A percentile compares a stretch with the other conserved stretches of the same genome.
Evolutionary conservation across 2,113 vertebrate genomes (phyloP).

Genomic region (Centropus unirufus): DNA sequence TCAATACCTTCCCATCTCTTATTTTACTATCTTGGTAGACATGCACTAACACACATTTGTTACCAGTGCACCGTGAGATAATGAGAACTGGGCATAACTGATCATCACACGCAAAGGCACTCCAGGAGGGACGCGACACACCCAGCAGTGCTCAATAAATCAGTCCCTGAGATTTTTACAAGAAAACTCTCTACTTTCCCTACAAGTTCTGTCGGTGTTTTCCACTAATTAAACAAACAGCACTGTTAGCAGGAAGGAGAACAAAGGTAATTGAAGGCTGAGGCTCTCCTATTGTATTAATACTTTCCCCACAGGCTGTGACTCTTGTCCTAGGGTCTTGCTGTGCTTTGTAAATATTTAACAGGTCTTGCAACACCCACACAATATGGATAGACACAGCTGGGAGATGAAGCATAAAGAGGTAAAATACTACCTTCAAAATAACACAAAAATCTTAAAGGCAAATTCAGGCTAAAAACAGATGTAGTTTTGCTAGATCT

Average conservation of each 20-base stretch:
- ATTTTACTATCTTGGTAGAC: neutral
- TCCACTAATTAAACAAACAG: constrained; percentile 37
- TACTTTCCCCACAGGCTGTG: constrained; percentile 41
- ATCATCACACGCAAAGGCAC: neutral
- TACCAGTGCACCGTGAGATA: neutral
- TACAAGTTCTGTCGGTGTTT: neutral
- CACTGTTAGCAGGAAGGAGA: constrained; percentile 18
- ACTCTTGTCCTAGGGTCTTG: constrained; percentile 56
- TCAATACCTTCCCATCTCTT: neutral
- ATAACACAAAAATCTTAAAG: neutral
- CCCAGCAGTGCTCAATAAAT: neutral
- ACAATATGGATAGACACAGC: neutral
- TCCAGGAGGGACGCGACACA: neutral
- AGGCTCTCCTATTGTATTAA: constrained; percentile 40
- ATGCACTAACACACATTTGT: neutral
- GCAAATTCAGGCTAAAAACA: neutral
- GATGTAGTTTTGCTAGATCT: neutral
- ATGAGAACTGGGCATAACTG: neutral
- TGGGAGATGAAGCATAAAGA: constrained; percentile 51
- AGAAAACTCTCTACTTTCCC: neutral
- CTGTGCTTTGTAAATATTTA: constrained; percentile 68
- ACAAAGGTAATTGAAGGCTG: constrained; percentile 53
- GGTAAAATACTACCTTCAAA: constrained; percentile 33
- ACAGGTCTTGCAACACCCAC: constrained; percentile 58
- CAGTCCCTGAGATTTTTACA: neutral